phyloP scores from a whole-genome alignment of 2,888 invertebrate genomes.

The Tinea semifulvella region DNA sequence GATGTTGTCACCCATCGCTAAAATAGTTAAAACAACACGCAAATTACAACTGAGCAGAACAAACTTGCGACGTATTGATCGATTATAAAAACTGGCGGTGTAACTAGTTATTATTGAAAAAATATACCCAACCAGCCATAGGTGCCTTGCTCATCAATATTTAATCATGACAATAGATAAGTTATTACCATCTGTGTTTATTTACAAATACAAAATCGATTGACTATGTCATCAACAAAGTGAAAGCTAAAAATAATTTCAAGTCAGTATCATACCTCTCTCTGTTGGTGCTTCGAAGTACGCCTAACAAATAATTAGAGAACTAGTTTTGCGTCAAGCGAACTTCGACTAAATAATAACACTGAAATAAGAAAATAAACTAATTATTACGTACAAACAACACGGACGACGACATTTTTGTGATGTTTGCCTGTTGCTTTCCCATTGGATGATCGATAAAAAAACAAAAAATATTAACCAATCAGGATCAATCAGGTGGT shows the following conservation, averaged over 20 bases:
- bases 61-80: no score
- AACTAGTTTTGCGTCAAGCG: not conserved
- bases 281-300: not conserved
- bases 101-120: no score
- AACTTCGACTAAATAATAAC: not conserved
- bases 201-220: slow-evolving; percentile 46
- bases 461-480: no score
- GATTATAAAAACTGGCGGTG: no score
- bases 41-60: no score
- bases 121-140: no score
- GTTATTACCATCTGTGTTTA: no score
- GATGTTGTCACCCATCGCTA: slow-evolving; percentile 72
- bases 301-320: not conserved
- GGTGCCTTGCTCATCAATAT: no score
- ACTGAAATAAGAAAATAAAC: not conserved
- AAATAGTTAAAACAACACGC: no score
- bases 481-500: no score
- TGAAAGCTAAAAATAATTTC: slow-evolving; percentile 31
- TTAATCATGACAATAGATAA: no score
- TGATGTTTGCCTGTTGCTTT: slow-evolving; percentile 43
- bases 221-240: slow-evolving; percentile 1
- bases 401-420: slow-evolving; percentile 52
- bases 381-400: not conserved
- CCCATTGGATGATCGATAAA: slow-evolving; percentile 38
- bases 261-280: slow-evolving; percentile 21